A percentile compares a stretch with the other conserved stretches of the same genome.
Conservation (phyloP, 35 echinoderm and acorn worm genomes). For the Apostichopus parvimensis region DNA sequence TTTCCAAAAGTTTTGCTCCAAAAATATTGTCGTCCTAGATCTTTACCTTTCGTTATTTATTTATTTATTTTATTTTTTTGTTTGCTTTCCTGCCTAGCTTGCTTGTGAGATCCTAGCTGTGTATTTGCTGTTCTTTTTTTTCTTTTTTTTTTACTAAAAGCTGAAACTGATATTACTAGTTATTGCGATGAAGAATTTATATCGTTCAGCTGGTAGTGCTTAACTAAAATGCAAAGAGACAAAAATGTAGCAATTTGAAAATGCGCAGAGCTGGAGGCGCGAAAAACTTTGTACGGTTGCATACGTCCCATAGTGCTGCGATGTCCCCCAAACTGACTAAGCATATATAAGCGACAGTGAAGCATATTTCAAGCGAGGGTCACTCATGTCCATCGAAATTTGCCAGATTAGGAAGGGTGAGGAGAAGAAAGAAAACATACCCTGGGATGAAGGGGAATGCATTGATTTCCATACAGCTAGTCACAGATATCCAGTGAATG, state of each 20-base stretch:
- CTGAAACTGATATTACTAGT: background rate
- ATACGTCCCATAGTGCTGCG: background rate
- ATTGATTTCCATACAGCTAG: conserved; percentile 43
- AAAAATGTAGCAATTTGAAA: background rate
- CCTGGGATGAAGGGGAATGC: conserved; percentile 33
- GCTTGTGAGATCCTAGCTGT: conserved; percentile 21
- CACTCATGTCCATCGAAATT: no score
- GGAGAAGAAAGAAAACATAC: background rate
- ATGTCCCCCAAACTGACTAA: no score
- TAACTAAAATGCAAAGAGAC: background rate
- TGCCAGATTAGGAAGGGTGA: no score
- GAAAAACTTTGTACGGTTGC: background rate
- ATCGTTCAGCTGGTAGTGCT: background rate
- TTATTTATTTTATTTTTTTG: background rate
- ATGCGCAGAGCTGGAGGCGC: background rate
- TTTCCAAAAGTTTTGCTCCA: background rate
- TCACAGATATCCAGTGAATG: conserved; percentile 28
- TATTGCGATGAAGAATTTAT: background rate
- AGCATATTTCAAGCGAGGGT: background rate
- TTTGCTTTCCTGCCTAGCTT: conserved; percentile 46
- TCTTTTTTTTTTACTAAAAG: background rate
- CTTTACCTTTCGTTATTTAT: background rate
- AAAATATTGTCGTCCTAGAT: background rate
- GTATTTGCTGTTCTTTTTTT: background rate
- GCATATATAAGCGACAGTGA: background rate